phyloP scores from a whole-genome alignment of 2,888 invertebrate genomes.

The Nemotelus nigrinus region DNA sequence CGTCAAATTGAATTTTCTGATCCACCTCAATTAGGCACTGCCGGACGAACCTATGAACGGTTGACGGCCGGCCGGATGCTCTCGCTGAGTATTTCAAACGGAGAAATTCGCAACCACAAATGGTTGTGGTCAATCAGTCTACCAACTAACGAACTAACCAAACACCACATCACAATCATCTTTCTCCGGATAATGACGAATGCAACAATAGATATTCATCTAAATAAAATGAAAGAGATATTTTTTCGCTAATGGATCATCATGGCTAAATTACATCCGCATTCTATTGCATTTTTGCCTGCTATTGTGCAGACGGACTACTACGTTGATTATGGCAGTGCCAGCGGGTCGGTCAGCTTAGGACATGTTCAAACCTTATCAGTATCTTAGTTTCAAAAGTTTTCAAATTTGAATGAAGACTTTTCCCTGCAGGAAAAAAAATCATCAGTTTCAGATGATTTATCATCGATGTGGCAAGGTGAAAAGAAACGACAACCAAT shows the following conservation, averaged over 20 bases:
- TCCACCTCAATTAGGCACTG: neutral
- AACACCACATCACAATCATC: neutral
- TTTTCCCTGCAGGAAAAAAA: too few relatives aligned
- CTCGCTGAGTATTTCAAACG: neutral
- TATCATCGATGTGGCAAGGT: neutral
- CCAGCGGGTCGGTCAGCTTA: too few relatives aligned
- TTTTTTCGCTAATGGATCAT: neutral
- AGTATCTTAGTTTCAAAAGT: too few relatives aligned
- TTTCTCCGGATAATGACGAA: neutral
- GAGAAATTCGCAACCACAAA: conserved; percentile 22
- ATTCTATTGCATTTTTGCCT: neutral
- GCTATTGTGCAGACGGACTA: neutral
- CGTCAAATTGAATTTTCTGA: neutral
- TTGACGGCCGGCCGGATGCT: neutral
- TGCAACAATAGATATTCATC: neutral
- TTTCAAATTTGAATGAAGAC: too few relatives aligned
- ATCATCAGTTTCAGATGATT: neutral
- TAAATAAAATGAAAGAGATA: neutral
- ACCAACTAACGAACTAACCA: neutral
- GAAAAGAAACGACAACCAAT: neutral
- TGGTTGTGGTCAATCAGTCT: neutral
- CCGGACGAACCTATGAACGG: neutral
- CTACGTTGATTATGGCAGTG: too few relatives aligned
- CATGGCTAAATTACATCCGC: conserved; percentile 20
- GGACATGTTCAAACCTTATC: too few relatives aligned